Evolutionary conservation across 2,888 invertebrate genomes (phyloP).

Genomic region (Ophion ventricosus): DNA sequence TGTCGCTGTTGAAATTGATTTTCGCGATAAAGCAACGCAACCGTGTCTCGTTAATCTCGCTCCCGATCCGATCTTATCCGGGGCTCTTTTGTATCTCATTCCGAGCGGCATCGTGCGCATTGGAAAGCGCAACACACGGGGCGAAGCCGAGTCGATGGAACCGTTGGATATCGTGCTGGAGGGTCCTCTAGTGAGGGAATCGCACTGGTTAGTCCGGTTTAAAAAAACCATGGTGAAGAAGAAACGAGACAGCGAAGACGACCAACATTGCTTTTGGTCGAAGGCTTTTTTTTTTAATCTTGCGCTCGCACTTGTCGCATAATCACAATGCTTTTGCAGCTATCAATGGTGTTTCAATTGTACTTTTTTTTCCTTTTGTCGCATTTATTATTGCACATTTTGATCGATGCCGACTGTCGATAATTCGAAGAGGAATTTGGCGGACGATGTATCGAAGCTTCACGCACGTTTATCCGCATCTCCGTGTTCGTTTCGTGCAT

Average conservation of each 20-base stretch:
- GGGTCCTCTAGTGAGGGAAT: slow-evolving; percentile 86
- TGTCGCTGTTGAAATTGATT: slow-evolving; percentile 84
- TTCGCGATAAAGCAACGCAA: slow-evolving; percentile 81
- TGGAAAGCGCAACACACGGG: slow-evolving; percentile 76
- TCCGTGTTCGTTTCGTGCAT: neutral
- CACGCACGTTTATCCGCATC: neutral
- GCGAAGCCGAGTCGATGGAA: slow-evolving; percentile 51
- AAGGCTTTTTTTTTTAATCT: neutral
- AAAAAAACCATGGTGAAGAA: neutral
- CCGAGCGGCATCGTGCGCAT: slow-evolving; percentile 84
- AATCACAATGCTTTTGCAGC: slow-evolving; percentile 23
- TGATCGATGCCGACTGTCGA: slow-evolving; percentile 9
- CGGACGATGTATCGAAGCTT: neutral
- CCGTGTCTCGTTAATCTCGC: slow-evolving; percentile 87
- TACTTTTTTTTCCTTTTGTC: slow-evolving; percentile 9
- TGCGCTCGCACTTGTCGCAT: neutral
- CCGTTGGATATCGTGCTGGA: slow-evolving; percentile 86
- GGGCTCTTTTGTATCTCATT: slow-evolving; percentile 85
- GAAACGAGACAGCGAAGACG: neutral
- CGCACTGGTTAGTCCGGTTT: slow-evolving; percentile 85
- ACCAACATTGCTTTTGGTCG: neutral
- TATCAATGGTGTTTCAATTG: slow-evolving; percentile 1
- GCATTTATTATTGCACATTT: slow-evolving; percentile 7
- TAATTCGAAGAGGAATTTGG: slow-evolving; percentile 6
- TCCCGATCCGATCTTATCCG: slow-evolving; percentile 87